These are phyloP conservation scores for Drosophila formosana DNA, from an alignment of 2,888 invertebrate genomes.

Conservation along the genomic window DNA sequence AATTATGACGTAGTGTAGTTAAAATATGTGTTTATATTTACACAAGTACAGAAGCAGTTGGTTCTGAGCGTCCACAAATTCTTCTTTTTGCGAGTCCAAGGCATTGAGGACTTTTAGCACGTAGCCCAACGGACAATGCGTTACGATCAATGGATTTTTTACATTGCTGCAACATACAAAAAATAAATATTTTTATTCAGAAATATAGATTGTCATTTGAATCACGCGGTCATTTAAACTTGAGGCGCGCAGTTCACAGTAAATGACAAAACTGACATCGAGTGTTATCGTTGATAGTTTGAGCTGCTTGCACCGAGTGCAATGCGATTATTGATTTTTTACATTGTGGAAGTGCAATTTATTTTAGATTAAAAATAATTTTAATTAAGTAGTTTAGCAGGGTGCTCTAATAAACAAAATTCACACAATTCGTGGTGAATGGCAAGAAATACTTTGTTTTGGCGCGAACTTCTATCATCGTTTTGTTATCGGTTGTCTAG, in stretches of 20 bases:
- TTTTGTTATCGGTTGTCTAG: not conserved
- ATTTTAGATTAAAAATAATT: too few relatives aligned
- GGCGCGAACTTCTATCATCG: slow-evolving; percentile 42
- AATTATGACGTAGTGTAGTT: not conserved
- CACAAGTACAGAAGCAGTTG: slow-evolving; percentile 90
- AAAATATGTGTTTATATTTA: slow-evolving; percentile 84
- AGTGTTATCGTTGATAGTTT: not conserved
- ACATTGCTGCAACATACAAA: slow-evolving; percentile 83
- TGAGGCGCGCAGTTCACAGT: slow-evolving; percentile 2
- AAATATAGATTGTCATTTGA: not conserved
- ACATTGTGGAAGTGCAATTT: not conserved
- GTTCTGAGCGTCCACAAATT: slow-evolving; percentile 91
- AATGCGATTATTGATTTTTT: not conserved
- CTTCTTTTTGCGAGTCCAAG: slow-evolving; percentile 90
- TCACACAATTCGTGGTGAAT: not conserved
- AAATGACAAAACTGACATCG: slow-evolving; percentile 27
- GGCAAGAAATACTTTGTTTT: slow-evolving; percentile 31
- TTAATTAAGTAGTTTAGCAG: too few relatives aligned
- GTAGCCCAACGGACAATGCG: slow-evolving; percentile 88
- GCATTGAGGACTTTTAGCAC: slow-evolving; percentile 94
- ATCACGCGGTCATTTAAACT: slow-evolving; percentile 15
- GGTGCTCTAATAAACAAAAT: too few relatives aligned
- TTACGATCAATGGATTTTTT: slow-evolving; percentile 87
- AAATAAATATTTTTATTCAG: too few relatives aligned
- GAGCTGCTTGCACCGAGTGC: too few relatives aligned